A percentile compares a stretch with the other conserved stretches of the same genome.
These are phyloP conservation scores for Xyliphius kryptos DNA, from an alignment of 2,113 vertebrate genomes.

Conservation along the genomic window DNA sequence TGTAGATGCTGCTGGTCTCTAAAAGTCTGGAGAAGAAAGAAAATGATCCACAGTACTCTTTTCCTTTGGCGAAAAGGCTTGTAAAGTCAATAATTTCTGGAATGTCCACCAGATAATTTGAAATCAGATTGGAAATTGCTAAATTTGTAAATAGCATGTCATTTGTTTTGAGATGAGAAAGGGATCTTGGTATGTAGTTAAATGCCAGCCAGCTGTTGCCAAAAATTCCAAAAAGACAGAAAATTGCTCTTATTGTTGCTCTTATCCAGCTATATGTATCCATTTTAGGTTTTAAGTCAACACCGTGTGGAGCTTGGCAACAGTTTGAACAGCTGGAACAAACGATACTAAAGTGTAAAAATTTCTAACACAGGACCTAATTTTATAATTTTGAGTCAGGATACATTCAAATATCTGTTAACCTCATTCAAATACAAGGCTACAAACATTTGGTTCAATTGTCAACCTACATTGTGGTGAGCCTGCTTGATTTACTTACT, in stretches of 20 bases:
- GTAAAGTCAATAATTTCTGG: slow-evolving; percentile 57
- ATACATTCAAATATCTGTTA: not conserved
- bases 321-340: not conserved
- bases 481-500: too few species aligned
- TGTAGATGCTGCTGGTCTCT: slow-evolving; percentile 67
- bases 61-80: slow-evolving; percentile 53
- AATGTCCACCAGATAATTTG: slow-evolving; percentile 65
- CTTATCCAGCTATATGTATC: slow-evolving; percentile 41
- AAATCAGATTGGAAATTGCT: slow-evolving; percentile 67
- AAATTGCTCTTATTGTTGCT: slow-evolving; percentile 48
- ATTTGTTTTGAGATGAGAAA: slow-evolving; percentile 50
- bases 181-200: slow-evolving; percentile 48
- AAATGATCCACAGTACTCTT: slow-evolving; percentile 55
- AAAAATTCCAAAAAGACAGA: slow-evolving; percentile 59
- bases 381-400: not conserved
- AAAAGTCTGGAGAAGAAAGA: slow-evolving; percentile 59
- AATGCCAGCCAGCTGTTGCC: slow-evolving; percentile 64
- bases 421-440: not conserved
- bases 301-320: not conserved
- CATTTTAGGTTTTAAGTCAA: slow-evolving; percentile 40
- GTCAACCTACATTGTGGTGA: too few species aligned
- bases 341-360: not conserved
- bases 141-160: slow-evolving; percentile 66
- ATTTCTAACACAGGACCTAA: slow-evolving; percentile 1
- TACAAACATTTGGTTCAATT: slow-evolving; percentile 1